Base-by-base conservation (phyloP, 2,888 invertebrate species). In the Portevinia maculata region DNA sequence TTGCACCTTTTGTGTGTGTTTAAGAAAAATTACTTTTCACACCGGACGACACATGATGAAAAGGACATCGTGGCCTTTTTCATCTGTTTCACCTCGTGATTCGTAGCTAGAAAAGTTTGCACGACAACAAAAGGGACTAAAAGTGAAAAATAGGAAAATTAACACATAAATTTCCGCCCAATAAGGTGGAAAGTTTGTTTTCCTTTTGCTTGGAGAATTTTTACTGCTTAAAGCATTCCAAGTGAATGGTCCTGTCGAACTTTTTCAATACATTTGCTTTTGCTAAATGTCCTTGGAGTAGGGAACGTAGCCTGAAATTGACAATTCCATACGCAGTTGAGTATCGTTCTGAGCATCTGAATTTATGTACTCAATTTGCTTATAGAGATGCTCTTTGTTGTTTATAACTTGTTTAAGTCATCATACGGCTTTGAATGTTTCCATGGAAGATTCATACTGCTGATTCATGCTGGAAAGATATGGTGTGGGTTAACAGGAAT, bases 121-220 rank as follows among this genome's bases (percentile, higher is more conserved):
- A 24, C 24, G 15, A 55, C 48, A 17, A 34, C 78, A 64, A 65
- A 57, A 64, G 76, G 85, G 74, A 74, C 70, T 64, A 55, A 74
- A 69, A 59, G 62, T 76, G 57, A 57, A 81, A 74, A 85, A 59
- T 73, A 73, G 73, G 81, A 86, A 84, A 90, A 89, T 89, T 89
- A 89, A 89, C 89, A 90, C 89, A 89, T 89, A 89, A 90, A 89
- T 89, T 89, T 89, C 84, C 74, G 57, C 11, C 74, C 78, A 84
- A 71, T 75, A 75, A 75, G 55, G 65, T 41, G 41, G 44, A 79
- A 71, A 71, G 57, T 48, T 84, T 62, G 53, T 67, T 69, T 53
- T 73, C 21, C 50, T 79, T 83, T 65, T 50, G 71, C 70, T 81
- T 73, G 85, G 41, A 79, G 62, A 78, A 52, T 28, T 64, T 84